These are phyloP conservation scores for Thermophis baileyi DNA, from an alignment of 2,113 vertebrate species.

Conservation along the genomic window DNA sequence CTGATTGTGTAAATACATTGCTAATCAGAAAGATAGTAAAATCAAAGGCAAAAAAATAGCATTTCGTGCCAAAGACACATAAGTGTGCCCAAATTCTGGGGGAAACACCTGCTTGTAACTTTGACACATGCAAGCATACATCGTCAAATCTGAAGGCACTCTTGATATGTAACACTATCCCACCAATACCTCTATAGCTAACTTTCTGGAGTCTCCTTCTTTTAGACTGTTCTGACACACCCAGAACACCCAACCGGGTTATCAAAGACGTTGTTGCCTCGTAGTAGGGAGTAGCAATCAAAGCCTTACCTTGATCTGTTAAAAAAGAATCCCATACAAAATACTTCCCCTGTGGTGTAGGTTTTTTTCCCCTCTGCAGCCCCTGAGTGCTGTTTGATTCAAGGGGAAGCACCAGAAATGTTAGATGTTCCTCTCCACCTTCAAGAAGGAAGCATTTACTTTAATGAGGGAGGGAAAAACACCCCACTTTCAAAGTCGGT, in stretches of 20 bases:
- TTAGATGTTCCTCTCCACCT: slow-evolving; percentile 3
- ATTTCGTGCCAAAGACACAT: background rate
- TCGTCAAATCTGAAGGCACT: background rate
- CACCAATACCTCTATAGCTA: background rate
- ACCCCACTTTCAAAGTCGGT: slow-evolving; percentile 10
- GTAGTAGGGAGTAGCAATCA: background rate
- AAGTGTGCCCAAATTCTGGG: background rate
- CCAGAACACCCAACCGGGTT: background rate
- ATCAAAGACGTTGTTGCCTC: background rate
- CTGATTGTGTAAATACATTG: background rate
- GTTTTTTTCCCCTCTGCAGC: background rate
- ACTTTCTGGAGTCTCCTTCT: background rate
- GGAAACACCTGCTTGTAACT: background rate
- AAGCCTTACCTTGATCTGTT: slow-evolving; percentile 23
- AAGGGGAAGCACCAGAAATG: background rate
- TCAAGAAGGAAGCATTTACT: slow-evolving; percentile 4
- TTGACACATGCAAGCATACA: background rate
- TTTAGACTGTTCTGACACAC: background rate
- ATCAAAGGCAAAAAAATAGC: background rate
- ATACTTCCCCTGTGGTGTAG: background rate
- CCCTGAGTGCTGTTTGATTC: background rate
- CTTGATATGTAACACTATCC: background rate
- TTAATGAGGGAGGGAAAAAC: background rate
- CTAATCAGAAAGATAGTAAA: background rate
- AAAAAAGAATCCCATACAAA: slow-evolving; percentile 25